Evolutionary conservation across 2,113 vertebrate species (phyloP).

Genomic region (Eulacestoma nigropectus): DNA sequence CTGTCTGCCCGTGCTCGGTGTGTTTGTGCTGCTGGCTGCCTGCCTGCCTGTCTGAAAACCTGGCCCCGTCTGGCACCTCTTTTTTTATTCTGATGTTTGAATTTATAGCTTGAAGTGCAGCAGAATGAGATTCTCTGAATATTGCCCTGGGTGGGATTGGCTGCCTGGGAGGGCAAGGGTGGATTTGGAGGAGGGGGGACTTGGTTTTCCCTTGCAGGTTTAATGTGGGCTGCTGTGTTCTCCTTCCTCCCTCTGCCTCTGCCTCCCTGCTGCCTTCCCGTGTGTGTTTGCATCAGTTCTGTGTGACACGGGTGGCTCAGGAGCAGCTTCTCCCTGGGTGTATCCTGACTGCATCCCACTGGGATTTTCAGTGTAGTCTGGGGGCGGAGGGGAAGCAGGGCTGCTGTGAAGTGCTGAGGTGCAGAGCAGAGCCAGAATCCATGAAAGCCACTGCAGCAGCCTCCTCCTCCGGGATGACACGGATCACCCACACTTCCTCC

Average conservation of each 20-base stretch:
- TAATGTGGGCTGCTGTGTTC: background rate
- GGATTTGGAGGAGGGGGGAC: background rate
- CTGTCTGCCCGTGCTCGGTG: background rate
- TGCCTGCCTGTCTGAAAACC: background rate
- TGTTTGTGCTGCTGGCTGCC: background rate
- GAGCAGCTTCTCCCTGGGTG: background rate
- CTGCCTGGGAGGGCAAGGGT: background rate
- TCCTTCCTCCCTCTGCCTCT: background rate
- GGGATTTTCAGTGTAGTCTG: background rate
- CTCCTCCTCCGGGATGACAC: background rate
- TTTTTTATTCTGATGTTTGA: background rate
- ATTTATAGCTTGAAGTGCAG: background rate
- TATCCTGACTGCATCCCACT: accelerated
- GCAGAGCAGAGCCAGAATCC: background rate
- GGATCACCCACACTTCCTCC: background rate
- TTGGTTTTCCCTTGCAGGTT: background rate
- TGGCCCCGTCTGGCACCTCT: background rate
- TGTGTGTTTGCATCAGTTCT: background rate
- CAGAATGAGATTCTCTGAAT: background rate
- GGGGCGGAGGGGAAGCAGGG: background rate
- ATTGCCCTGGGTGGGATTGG: background rate
- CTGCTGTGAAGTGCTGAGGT: background rate
- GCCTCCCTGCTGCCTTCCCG: background rate
- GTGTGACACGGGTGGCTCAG: background rate
- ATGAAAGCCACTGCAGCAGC: accelerated